These are phyloP conservation scores for Masnerella sp. DNA, from an alignment of 2,888 invertebrate genomes.

Conservation along the genomic window DNA sequence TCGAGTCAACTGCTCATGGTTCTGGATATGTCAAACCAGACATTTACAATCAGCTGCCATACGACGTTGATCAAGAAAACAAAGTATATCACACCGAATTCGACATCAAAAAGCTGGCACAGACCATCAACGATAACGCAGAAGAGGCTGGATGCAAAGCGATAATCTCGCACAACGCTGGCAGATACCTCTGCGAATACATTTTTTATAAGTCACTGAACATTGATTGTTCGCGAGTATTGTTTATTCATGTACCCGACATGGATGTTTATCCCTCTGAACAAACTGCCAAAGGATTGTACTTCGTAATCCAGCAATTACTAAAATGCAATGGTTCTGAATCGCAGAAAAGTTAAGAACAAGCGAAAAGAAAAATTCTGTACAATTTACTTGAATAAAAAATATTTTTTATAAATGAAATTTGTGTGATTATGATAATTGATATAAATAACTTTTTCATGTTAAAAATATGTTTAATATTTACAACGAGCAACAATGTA, in stretches of 20 bases:
- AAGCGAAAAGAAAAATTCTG: no score
- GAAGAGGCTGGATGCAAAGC: constrained; percentile 74
- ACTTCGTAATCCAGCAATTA: constrained; percentile 74
- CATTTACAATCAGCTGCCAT: constrained; percentile 74
- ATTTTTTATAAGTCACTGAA: constrained; percentile 87
- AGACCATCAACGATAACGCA: constrained; percentile 78
- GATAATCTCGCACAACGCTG: constrained; percentile 82
- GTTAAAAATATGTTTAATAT: no score
- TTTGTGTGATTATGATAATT: no score
- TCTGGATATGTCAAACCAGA: constrained; percentile 81
- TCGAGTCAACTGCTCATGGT: constrained; percentile 85
- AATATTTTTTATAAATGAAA: no score
- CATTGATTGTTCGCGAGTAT: constrained; percentile 80
- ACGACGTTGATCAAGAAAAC: constrained; percentile 78
- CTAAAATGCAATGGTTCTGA: no score
- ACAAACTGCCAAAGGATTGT: constrained; percentile 81
- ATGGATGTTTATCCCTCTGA: constrained; percentile 81
- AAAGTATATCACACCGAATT: constrained; percentile 80
- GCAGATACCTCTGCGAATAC: constrained; percentile 90
- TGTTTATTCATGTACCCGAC: constrained; percentile 91
- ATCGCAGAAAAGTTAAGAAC: no score
- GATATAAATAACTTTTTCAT: no score
- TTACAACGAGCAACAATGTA: no score
- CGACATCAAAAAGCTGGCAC: constrained; percentile 79
- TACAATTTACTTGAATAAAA: no score